Conservation (phyloP, 2,797 vertebrate genomes). For the Chiloscyllium punctatum region DNA sequence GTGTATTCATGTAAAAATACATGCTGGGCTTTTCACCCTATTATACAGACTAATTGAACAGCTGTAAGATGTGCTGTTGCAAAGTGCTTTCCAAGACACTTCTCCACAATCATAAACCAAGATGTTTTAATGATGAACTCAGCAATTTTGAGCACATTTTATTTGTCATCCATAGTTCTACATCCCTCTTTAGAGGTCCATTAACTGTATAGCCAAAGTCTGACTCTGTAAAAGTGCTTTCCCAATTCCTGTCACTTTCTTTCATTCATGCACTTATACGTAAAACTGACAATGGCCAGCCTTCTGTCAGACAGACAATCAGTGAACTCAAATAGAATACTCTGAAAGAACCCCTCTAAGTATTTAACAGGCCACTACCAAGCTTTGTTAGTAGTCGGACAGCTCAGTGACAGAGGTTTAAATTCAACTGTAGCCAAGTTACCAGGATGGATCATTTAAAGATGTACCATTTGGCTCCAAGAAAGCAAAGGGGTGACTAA, state of each 20-base stretch:
- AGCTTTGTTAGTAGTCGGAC: not conserved
- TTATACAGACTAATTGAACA: slow-evolving; percentile 3
- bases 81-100: not conserved
- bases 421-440: not conserved
- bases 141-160: not conserved
- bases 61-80: too few species aligned
- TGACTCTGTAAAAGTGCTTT: not conserved
- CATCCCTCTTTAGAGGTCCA: not conserved
- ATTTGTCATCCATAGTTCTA: not conserved
- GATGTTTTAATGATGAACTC: not conserved
- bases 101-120: not conserved
- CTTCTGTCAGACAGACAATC: not conserved
- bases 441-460: not conserved
- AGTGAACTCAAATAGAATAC: too few species aligned
- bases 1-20: not conserved
- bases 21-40: not conserved
- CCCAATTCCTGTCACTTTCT: not conserved
- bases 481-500: not conserved
- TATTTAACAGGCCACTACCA: not conserved
- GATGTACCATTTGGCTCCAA: not conserved
- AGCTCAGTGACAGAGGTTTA: not conserved
- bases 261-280: not conserved
- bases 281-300: not conserved
- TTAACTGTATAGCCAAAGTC: not conserved
- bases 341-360: too few species aligned